A percentile compares a stretch with the other conserved stretches of the same genome.
Conservation (phyloP, 2,113 vertebrate species). For the Acanthochromis polyacanthus region DNA sequence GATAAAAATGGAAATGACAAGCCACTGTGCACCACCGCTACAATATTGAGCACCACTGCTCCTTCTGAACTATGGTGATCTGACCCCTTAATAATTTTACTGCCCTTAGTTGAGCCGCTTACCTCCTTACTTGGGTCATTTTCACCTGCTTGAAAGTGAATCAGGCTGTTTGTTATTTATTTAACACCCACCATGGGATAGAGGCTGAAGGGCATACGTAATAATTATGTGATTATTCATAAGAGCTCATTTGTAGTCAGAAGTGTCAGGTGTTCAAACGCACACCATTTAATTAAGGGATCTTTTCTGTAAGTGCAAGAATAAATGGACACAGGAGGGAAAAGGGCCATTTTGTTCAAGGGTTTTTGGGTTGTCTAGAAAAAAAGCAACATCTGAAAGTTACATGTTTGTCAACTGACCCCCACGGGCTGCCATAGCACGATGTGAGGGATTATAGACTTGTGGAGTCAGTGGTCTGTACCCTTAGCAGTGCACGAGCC, state of each 20-base stretch:
- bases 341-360: neutral
- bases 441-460: slow-evolving; percentile 85
- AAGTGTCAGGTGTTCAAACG: slow-evolving; percentile 37
- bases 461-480: slow-evolving; percentile 85
- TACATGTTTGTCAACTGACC: slow-evolving; percentile 51
- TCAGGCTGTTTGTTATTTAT: slow-evolving; percentile 47
- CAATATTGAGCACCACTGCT: slow-evolving; percentile 1
- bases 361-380: slow-evolving; percentile 19
- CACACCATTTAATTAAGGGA: slow-evolving; percentile 41
- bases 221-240: slow-evolving; percentile 58
- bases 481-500: slow-evolving; percentile 81
- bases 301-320: slow-evolving; percentile 19
- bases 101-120: neutral
- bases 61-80: slow-evolving; percentile 14
- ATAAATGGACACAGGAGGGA: slow-evolving; percentile 10
- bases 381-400: slow-evolving; percentile 44
- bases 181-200: slow-evolving; percentile 37
- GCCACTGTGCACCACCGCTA: slow-evolving; percentile 56
- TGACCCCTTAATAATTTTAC: slow-evolving; percentile 23
- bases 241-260: slow-evolving; percentile 45
- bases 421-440: slow-evolving; percentile 47
- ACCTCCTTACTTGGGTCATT: slow-evolving; percentile 4
- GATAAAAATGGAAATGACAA: slow-evolving; percentile 72
- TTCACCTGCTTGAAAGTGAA: slow-evolving; percentile 36
- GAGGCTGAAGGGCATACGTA: slow-evolving; percentile 36